These are phyloP conservation scores for Lepidochitona cinerea DNA, from an alignment of 2,888 invertebrate genomes.

Conservation along the genomic window DNA sequence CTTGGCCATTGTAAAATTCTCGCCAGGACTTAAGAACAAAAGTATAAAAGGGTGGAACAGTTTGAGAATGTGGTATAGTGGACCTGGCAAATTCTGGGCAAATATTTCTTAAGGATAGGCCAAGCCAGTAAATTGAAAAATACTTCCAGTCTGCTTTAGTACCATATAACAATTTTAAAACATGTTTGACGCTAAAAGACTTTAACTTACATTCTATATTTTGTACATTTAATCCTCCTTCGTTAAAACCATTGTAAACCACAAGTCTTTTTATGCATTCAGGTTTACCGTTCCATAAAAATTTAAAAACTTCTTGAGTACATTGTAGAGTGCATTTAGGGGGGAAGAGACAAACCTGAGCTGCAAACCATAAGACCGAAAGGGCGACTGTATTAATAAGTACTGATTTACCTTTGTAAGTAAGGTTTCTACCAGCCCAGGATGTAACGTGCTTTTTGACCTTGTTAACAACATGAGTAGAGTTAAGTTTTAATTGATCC, in stretches of 20 bases:
- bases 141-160: not conserved
- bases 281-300: not conserved
- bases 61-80: not conserved
- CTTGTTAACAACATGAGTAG: not conserved
- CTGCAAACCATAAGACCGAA: not conserved
- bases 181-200: not conserved
- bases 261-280: not conserved
- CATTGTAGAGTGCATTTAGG: not conserved
- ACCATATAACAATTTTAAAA: not conserved
- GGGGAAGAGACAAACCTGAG: not conserved
- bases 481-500: not conserved
- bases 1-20: not conserved
- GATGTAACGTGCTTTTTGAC: not conserved
- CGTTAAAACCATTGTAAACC: too few species aligned
- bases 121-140: constrained; percentile 6
- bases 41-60: not conserved
- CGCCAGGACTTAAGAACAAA: not conserved
- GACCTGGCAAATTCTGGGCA: not conserved
- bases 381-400: not conserved
- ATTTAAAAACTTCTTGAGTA: not conserved
- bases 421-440: not conserved
- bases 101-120: not conserved
- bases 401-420: not conserved
- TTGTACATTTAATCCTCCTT: not conserved
- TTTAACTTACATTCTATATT: not conserved